Evolutionary conservation across 1,140 invertebrate species (phyloP).

Genomic region (Proales similis): DNA sequence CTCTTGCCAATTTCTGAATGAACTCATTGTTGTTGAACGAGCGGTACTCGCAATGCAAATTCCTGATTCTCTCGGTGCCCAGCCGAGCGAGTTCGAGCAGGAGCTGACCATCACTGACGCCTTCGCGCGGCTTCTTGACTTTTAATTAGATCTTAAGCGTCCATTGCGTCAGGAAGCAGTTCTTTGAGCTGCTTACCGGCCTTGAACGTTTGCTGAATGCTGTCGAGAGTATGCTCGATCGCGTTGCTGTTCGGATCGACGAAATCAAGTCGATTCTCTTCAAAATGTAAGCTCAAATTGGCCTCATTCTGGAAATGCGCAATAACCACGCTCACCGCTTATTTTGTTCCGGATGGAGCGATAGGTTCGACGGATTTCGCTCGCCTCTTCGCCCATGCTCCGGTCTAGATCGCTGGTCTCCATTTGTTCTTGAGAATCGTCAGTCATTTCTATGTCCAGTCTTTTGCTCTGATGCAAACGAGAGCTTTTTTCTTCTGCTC

Average conservation of each 20-base stretch:
- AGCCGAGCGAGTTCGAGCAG: constrained; percentile 22
- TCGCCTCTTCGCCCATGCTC: constrained; percentile 23
- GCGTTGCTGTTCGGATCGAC: constrained; percentile 30
- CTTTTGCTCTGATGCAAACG: no score
- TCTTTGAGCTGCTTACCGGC: constrained; percentile 5
- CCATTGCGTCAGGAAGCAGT: neutral
- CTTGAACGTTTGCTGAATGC: constrained; percentile 29
- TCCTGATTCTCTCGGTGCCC: constrained; percentile 31
- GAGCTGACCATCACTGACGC: constrained; percentile 18
- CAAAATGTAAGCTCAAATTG: neutral
- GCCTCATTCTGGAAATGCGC: neutral
- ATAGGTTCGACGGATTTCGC: constrained; percentile 25
- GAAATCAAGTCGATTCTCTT: constrained; percentile 33
- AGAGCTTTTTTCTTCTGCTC: no score
- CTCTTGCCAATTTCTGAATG: constrained; percentile 29
- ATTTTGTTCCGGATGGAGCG: constrained; percentile 28
- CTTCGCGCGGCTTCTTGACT: constrained; percentile 36
- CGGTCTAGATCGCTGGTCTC: no score
- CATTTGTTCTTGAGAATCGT: no score
- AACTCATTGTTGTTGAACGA: constrained; percentile 37
- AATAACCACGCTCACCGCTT: neutral
- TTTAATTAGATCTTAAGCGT: neutral
- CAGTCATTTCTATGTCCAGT: no score
- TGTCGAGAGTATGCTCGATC: constrained; percentile 27
- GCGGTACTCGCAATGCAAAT: constrained; percentile 29